phyloP scores from a whole-genome alignment of 2,797 vertebrate species.

The Tolypeutes matacus region DNA sequence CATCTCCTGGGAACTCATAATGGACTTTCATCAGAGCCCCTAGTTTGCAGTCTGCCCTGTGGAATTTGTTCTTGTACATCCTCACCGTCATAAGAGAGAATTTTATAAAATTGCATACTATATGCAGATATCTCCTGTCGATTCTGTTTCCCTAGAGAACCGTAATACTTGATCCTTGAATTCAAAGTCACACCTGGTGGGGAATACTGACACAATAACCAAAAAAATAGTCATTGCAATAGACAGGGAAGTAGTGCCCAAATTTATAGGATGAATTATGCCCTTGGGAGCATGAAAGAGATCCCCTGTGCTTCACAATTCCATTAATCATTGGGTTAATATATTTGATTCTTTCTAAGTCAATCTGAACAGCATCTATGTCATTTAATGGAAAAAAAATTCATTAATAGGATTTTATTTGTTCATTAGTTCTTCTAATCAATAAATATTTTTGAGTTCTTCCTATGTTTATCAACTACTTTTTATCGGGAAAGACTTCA shows the following conservation, averaged over 20 bases:
- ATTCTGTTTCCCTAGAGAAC: too few relatives aligned
- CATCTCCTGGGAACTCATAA: too few relatives aligned
- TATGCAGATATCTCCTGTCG: too few relatives aligned
- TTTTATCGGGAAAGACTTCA: constrained; percentile 59
- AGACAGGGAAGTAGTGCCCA: constrained; percentile 62
- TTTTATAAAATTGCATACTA: too few relatives aligned
- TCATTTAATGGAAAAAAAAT: constrained; percentile 77
- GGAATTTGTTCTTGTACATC: too few relatives aligned
- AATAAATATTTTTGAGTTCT: constrained; percentile 63
- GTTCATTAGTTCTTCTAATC: constrained; percentile 57
- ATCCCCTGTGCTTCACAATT: constrained; percentile 79
- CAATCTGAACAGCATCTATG: constrained; percentile 77
- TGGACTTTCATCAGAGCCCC: too few relatives aligned
- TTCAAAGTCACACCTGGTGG: constrained; percentile 53
- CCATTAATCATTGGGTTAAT: constrained; percentile 71
- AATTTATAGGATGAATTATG: constrained; percentile 71
- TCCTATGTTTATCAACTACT: constrained; percentile 43
- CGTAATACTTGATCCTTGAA: not conserved
- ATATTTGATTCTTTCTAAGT: constrained; percentile 77
- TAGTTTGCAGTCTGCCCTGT: too few relatives aligned
- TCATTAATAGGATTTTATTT: constrained; percentile 73
- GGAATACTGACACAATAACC: constrained; percentile 71
- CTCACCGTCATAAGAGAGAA: too few relatives aligned
- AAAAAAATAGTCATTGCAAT: constrained; percentile 61
- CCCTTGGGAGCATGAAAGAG: constrained; percentile 65